These are phyloP conservation scores for Hipposideros armiger DNA, from an alignment of 2,113 vertebrate species.

Conservation along the genomic window DNA sequence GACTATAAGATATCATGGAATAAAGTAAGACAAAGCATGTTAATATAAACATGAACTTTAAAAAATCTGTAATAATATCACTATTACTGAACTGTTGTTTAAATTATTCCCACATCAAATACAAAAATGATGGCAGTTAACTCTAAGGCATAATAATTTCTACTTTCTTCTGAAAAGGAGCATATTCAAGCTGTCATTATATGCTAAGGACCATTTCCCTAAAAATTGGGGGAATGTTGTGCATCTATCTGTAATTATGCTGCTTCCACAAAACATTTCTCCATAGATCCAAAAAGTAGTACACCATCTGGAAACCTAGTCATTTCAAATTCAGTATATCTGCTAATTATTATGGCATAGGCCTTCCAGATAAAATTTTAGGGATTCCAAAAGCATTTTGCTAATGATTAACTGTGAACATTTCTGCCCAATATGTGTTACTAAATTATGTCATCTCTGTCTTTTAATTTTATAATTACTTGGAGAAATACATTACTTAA, in stretches of 20 bases:
- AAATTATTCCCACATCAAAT: slow-evolving; percentile 70
- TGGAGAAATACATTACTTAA: slow-evolving; percentile 56
- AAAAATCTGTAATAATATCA: slow-evolving; percentile 8
- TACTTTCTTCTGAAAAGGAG: slow-evolving; percentile 64
- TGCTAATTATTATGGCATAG: slow-evolving; percentile 76
- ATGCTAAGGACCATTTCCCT: slow-evolving; percentile 73
- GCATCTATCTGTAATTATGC: slow-evolving; percentile 63
- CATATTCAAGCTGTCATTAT: slow-evolving; percentile 70
- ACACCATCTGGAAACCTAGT: slow-evolving; percentile 76
- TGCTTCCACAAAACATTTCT: slow-evolving; percentile 71
- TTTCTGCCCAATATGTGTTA: slow-evolving; percentile 67
- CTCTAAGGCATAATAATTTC: slow-evolving; percentile 74
- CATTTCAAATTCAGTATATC: slow-evolving; percentile 65
- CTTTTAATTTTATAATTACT: slow-evolving; percentile 59
- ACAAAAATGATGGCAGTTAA: slow-evolving; percentile 61
- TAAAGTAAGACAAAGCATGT: slow-evolving; percentile 76
- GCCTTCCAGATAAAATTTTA: slow-evolving; percentile 77
- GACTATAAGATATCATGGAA: slow-evolving; percentile 9
- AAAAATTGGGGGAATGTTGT: slow-evolving; percentile 66
- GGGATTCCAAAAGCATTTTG: slow-evolving; percentile 63
- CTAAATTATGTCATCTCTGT: slow-evolving; percentile 55
- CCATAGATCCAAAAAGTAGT: slow-evolving; percentile 65
- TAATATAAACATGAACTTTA: slow-evolving; percentile 58
- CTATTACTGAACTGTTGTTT: slow-evolving; percentile 66
- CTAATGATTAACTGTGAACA: slow-evolving; percentile 72